Percentiles rank a stretch among this genome's conserved stretches.
Evolutionary conservation across 2,113 vertebrate species (phyloP).

Genomic region (Phalacrocorax aristotelis): DNA sequence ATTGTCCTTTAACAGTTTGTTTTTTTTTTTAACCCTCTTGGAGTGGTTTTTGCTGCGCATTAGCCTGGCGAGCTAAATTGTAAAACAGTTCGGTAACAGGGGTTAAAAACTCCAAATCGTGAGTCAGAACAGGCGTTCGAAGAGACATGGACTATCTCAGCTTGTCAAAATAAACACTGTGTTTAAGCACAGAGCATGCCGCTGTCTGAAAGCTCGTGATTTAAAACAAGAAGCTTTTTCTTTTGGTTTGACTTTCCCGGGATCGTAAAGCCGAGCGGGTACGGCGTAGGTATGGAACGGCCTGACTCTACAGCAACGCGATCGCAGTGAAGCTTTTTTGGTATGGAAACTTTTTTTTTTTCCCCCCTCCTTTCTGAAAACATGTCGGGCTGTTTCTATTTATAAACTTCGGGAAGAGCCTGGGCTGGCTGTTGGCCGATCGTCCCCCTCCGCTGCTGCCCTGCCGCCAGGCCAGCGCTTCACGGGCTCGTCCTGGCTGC

Average conservation of each 20-base stretch:
- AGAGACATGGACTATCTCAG: not conserved
- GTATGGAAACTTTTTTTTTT: not conserved
- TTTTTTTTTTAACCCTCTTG: not conserved
- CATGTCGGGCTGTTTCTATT: not conserved
- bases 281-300: fast-evolving
- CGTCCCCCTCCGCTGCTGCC: fast-evolving
- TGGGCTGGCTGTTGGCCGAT: fast-evolving
- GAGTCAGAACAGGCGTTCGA: not conserved
- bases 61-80: fast-evolving
- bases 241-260: not conserved
- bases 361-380: not conserved
- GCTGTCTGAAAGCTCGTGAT: not conserved
- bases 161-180: not conserved
- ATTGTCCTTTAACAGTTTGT: not conserved
- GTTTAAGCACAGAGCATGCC: not conserved
- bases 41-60: not conserved
- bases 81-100: not conserved
- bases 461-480: not conserved
- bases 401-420: not conserved
- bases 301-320: fast-evolving
- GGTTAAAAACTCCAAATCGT: not conserved
- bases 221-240: not conserved
- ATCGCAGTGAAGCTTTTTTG: not conserved
- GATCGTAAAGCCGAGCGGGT: not conserved
- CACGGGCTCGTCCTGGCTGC: not conserved